A percentile compares a stretch with the other conserved stretches of the same genome.
phyloP scores from a whole-genome alignment of 2,888 invertebrate species.

The Apodemia zela region DNA sequence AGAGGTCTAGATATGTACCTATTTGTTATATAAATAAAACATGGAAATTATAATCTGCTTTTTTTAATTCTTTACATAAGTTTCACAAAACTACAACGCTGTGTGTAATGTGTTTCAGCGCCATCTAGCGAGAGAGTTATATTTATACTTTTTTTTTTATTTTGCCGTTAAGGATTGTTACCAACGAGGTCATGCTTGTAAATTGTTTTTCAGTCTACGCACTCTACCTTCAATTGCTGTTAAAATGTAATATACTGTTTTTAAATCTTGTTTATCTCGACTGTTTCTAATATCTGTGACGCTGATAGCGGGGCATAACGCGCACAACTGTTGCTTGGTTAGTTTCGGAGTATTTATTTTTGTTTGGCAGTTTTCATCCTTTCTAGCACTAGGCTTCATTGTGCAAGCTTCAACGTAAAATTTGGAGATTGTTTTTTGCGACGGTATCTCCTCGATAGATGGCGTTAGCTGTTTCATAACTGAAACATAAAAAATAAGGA shows the following conservation, averaged over 20 bases:
- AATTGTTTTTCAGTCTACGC: slow-evolving; percentile 49
- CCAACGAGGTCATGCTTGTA: slow-evolving; percentile 29
- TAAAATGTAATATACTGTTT: slow-evolving; percentile 53
- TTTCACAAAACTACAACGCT: not conserved
- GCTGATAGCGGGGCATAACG: slow-evolving; percentile 42
- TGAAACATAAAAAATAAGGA: slow-evolving; percentile 34
- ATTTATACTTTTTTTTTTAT: not conserved
- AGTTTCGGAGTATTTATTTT: slow-evolving; percentile 25
- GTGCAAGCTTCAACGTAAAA: slow-evolving; percentile 44
- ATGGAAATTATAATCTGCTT: not conserved
- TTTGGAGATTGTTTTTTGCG: slow-evolving; percentile 20
- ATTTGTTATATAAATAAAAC: slow-evolving; percentile 10
- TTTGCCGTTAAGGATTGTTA: not conserved
- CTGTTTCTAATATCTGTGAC: slow-evolving; percentile 47
- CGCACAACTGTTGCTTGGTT: slow-evolving; percentile 22
- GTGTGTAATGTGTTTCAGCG: not conserved
- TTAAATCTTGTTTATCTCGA: slow-evolving; percentile 49
- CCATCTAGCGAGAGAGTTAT: not conserved
- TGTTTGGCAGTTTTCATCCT: slow-evolving; percentile 48
- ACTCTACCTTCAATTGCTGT: slow-evolving; percentile 63
- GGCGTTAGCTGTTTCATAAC: slow-evolving; percentile 44
- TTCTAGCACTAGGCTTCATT: slow-evolving; percentile 56
- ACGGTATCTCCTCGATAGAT: slow-evolving; percentile 33
- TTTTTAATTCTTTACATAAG: not conserved
- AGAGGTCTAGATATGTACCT: not conserved